These are phyloP conservation scores for Erpobdella octoculata DNA, from an alignment of 2,888 invertebrate genomes.

Conservation along the genomic window DNA sequence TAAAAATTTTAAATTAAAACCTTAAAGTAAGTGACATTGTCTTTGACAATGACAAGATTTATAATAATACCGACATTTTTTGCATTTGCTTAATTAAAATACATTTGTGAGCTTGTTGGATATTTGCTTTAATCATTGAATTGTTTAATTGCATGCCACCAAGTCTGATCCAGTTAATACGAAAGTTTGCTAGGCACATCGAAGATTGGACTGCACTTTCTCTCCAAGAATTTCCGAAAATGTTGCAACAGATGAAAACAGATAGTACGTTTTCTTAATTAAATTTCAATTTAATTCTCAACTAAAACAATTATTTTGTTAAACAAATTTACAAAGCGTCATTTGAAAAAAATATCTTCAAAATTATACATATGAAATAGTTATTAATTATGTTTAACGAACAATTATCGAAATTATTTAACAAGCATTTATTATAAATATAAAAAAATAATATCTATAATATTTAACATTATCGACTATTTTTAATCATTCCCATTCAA, in stretches of 20 bases:
- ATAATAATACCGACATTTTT: too few relatives aligned
- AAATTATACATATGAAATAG: not conserved
- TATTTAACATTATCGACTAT: not conserved
- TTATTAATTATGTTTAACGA: not conserved
- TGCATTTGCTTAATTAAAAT: too few relatives aligned
- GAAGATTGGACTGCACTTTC: conserved; percentile 53
- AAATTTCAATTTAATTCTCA: not conserved
- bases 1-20: too few relatives aligned
- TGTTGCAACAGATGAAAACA: conserved; percentile 51
- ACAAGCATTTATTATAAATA: not conserved
- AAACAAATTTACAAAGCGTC: not conserved
- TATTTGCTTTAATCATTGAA: too few relatives aligned
- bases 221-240: conserved; percentile 50
- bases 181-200: conserved; percentile 53
- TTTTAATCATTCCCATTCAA: conserved; percentile 35
- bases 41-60: too few relatives aligned
- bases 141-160: too few relatives aligned
- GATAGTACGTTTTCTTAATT: conserved; percentile 53
- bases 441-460: not conserved
- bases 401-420: too few relatives aligned
- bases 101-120: too few relatives aligned
- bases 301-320: not conserved
- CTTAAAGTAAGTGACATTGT: too few relatives aligned
- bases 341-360: conserved; percentile 9
- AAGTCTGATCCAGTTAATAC: conserved; percentile 53